Evolutionary conservation across 2,113 vertebrate species (phyloP), one percentile per base, ranked within the genome.

Genomic region (Amphilophus citrinellus): DNA sequence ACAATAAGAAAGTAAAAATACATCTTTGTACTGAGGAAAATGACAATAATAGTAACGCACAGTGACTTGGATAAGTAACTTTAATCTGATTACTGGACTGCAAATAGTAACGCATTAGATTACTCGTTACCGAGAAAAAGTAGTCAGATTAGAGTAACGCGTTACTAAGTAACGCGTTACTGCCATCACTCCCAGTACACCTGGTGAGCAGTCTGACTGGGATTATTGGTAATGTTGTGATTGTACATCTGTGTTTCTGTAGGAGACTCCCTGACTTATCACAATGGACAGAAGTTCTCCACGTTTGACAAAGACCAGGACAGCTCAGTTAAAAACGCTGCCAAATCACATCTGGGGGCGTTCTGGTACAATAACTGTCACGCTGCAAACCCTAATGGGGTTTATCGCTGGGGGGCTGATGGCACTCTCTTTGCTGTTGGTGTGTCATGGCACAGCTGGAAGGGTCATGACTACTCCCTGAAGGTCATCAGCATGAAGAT

Each of bases 401-500:
- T 82, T 24, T 91, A 91, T 65, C 89, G 50, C 2, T 88, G 89
- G 84, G 89, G 87, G 6, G 17, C 37, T 0, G 87, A 89, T 1
- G 1, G 0, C 0, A 39, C 35, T 5, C 0, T 76, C n/a, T 0
- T 0, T 10, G 18, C 1, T 17, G 6, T 60, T 22, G 88, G 80
- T 7, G 61, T 87, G 24, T 3, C 0, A 0, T 88, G 86, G 88
- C 0, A 0, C 0, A 0, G 0, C 0, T 91, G 81, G 83, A 91
- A 86, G 1, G 61, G 58, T 2, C 0, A 1, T 1, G 0, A 66
- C 77, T 90, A 90, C 78, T 92, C 91, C 5, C 61, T 92, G 83
- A 92, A 89, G 18, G 1, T 9, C 37, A 60, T 86, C 57, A 88
- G 76, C 62, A 84, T 91, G 79, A 91, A 80, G 84, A 84, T 91